Evolutionary conservation across 2,113 vertebrate species (phyloP).

Genomic region (Ictalurus punctatus): DNA sequence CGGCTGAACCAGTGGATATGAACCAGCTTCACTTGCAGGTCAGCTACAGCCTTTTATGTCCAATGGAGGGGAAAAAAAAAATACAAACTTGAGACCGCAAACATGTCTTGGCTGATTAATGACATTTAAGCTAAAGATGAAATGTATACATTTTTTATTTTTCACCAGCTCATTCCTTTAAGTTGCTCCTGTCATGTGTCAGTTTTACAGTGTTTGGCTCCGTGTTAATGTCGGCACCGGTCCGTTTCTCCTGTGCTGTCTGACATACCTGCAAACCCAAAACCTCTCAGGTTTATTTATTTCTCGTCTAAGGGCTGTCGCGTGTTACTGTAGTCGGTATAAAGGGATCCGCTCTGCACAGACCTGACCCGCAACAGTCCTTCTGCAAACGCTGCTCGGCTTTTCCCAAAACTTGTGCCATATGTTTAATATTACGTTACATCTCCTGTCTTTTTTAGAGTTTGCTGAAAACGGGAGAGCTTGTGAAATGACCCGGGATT

Average conservation of each 20-base stretch:
- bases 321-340: background rate
- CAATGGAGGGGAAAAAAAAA: background rate
- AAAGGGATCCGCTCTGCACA: constrained; percentile 18
- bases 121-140: background rate
- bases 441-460: constrained; percentile 53
- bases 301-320: background rate
- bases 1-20: background rate
- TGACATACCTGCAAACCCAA: background rate
- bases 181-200: background rate
- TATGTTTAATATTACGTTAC: constrained; percentile 63
- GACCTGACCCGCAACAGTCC: background rate
- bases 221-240: background rate
- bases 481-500: constrained; percentile 55
- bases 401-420: constrained; percentile 56
- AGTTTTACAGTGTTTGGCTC: background rate
- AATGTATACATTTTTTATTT: background rate
- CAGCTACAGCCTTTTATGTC: background rate
- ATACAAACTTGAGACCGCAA: background rate
- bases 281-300: constrained; percentile 17
- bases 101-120: background rate
- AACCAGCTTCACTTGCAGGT: background rate
- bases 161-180: background rate
- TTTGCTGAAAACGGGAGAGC: constrained; percentile 42
- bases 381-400: constrained; percentile 1
- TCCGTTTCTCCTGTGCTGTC: background rate